Percentiles rank a stretch among this genome's conserved stretches.
Conservation (phyloP, 2,113 vertebrate species). For the Oreochromis spilurus region DNA sequence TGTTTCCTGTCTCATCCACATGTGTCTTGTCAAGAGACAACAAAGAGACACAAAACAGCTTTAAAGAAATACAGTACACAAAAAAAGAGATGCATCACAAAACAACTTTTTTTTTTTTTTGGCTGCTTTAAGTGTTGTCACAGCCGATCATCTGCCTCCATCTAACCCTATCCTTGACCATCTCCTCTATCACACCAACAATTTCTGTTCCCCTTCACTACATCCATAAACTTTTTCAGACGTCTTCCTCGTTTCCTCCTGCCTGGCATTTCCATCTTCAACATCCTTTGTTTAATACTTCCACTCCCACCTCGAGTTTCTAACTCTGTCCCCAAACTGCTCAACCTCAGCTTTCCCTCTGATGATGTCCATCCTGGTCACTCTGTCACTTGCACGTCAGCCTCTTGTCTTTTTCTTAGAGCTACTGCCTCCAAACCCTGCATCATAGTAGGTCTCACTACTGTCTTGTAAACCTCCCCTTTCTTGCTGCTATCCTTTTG, state of each 20-base stretch:
- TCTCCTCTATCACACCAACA: background rate
- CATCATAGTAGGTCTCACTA: background rate
- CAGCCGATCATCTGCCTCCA: background rate
- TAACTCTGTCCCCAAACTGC: background rate
- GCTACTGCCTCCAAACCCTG: background rate
- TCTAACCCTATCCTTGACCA: background rate
- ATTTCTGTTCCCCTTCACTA: background rate
- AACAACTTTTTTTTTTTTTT: background rate
- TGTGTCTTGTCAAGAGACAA: background rate
- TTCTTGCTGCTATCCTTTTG: background rate
- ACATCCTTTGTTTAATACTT: background rate
- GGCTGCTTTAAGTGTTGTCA: background rate
- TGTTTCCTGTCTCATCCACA: background rate
- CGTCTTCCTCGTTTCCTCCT: background rate
- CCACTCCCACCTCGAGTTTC: background rate
- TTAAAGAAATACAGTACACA: background rate
- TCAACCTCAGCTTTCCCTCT: background rate
- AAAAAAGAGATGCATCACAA: rapidly evolving
- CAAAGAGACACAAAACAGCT: background rate
- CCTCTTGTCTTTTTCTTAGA: background rate
- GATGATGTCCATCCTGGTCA: background rate
- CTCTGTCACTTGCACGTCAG: background rate
- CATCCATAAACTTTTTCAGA: background rate
- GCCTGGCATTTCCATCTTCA: background rate
- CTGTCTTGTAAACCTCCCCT: background rate